phyloP scores from a whole-genome alignment of 2,888 invertebrate genomes.

The Coronaproctus castanopsis region DNA sequence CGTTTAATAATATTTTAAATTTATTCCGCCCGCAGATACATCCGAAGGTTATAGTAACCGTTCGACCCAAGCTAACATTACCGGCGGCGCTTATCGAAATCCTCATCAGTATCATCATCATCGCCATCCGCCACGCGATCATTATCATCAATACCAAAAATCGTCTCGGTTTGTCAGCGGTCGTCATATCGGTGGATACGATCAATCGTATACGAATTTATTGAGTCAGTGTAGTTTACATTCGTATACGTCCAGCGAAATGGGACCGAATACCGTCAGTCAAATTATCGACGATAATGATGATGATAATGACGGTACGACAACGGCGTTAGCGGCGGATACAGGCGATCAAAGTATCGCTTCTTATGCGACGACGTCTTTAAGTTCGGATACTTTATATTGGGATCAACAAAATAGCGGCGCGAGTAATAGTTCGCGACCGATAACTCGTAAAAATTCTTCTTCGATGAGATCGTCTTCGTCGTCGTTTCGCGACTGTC shows the following conservation, averaged over 20 bases:
- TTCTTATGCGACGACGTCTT: slow-evolving; percentile 63
- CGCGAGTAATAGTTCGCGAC: slow-evolving; percentile 5
- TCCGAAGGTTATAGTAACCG: slow-evolving; percentile 11
- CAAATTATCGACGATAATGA: slow-evolving; percentile 30
- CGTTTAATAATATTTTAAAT: not conserved
- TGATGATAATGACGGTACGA: slow-evolving; percentile 55
- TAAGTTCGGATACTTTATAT: slow-evolving; percentile 69
- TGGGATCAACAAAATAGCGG: slow-evolving; percentile 36
- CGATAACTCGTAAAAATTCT: slow-evolving; percentile 19
- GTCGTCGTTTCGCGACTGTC: slow-evolving; percentile 16
- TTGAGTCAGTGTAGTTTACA: slow-evolving; percentile 63
- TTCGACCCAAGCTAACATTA: slow-evolving; percentile 11
- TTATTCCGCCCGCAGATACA: not conserved
- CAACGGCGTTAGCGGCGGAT: slow-evolving; percentile 42
- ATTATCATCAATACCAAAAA: slow-evolving; percentile 1
- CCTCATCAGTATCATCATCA: not conserved
- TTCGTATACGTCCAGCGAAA: slow-evolving; percentile 51
- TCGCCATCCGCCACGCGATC: not conserved
- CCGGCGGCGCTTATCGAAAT: not conserved
- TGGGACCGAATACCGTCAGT: slow-evolving; percentile 14
- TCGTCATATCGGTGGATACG: not conserved
- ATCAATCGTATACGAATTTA: slow-evolving; percentile 24
- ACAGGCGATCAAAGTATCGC: slow-evolving; percentile 47
- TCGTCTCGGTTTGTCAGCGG: slow-evolving; percentile 1
- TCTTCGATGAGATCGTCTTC: slow-evolving; percentile 20